Percentiles rank a stretch among this genome's conserved stretches.
Evolutionary conservation across 2,113 vertebrate genomes (phyloP).

Genomic region (Boulengeromyrus knoepffleri): DNA sequence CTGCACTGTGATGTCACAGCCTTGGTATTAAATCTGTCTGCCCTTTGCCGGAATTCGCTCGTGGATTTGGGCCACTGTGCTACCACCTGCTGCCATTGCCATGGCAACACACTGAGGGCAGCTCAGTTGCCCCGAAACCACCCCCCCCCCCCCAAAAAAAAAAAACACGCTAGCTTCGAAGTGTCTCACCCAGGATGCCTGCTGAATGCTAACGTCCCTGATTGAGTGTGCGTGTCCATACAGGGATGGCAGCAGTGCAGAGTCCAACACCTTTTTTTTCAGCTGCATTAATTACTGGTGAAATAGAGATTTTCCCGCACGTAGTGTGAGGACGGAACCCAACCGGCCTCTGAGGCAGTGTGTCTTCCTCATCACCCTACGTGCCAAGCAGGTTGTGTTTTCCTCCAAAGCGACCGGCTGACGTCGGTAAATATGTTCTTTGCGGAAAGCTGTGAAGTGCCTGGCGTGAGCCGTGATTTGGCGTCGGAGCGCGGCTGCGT

Average conservation of each 20-base stretch:
- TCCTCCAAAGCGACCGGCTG: not conserved
- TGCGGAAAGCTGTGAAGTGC: constrained; percentile 17
- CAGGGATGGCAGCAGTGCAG: not conserved
- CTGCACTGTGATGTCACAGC: not conserved
- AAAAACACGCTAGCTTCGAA: not conserved
- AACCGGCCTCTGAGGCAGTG: not conserved
- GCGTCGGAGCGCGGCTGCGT: not conserved
- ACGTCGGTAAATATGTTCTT: constrained; percentile 14
- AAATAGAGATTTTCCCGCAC: not conserved
- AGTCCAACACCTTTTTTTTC: not conserved
- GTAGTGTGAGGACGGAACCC: not conserved
- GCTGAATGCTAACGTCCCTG: not conserved
- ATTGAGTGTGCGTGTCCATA: not conserved
- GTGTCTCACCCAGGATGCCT: not conserved
- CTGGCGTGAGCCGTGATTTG: not conserved
- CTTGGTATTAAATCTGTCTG: not conserved
- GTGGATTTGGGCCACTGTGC: constrained; percentile 9
- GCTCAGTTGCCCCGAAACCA: constrained; percentile 7
- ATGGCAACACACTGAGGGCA: constrained; percentile 21
- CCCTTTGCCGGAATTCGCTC: constrained; percentile 4
- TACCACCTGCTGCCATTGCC: constrained; percentile 18
- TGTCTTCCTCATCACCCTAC: not conserved
- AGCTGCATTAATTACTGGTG: not conserved
- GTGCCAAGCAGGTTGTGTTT: constrained; percentile 11
- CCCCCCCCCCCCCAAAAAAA: not conserved